Conservation (phyloP, 2,797 vertebrate genomes). For the Fratercula arctica region DNA sequence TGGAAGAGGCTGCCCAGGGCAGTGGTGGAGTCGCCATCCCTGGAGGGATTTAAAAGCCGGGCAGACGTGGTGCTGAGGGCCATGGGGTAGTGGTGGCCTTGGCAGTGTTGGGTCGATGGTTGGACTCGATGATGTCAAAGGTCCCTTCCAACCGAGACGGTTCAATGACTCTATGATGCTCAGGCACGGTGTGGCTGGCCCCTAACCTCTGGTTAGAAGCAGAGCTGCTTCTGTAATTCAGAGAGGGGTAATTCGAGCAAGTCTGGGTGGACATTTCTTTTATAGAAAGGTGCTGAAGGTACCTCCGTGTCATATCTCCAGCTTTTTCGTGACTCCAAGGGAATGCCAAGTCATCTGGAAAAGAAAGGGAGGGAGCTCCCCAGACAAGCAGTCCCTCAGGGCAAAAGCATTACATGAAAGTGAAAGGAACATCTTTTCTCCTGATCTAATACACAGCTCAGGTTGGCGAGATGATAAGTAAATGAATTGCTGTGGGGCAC, state of each 20-base stretch:
- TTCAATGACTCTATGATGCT: not conserved
- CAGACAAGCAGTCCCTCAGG: not conserved
- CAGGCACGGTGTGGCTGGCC: fast-evolving
- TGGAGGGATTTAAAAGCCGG: too few relatives aligned
- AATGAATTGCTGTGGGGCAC: not conserved
- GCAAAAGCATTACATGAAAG: not conserved
- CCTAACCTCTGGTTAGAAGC: not conserved
- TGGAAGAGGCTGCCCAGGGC: too few relatives aligned
- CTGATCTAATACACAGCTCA: not conserved
- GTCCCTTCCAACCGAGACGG: too few relatives aligned
- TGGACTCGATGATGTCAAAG: too few relatives aligned
- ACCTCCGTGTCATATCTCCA: not conserved
- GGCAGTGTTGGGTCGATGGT: too few relatives aligned
- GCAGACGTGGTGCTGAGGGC: too few relatives aligned
- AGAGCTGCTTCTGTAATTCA: not conserved
- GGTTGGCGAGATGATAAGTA: not conserved
- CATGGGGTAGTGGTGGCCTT: too few relatives aligned
- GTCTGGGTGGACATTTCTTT: not conserved
- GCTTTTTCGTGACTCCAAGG: not conserved
- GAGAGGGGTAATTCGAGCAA: not conserved
- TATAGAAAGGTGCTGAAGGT: not conserved
- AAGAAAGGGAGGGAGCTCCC: not conserved
- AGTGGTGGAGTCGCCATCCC: too few relatives aligned
- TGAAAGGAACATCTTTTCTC: not conserved
- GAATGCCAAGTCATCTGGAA: too few relatives aligned